phyloP scores from a whole-genome alignment of 1,140 invertebrate genomes.

The Pogonomyrmex barbatus region DNA sequence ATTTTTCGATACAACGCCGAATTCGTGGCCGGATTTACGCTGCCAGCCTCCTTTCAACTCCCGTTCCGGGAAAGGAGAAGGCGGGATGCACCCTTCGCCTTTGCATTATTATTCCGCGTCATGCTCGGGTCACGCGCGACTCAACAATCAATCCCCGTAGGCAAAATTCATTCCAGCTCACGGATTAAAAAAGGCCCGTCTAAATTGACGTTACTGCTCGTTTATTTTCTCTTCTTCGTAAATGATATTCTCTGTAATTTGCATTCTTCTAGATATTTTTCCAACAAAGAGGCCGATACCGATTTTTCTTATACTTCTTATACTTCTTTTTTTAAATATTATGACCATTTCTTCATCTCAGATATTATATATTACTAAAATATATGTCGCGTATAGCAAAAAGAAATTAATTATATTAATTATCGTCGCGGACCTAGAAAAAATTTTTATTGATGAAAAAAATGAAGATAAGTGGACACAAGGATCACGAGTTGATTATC shows the following conservation, averaged over 20 bases:
- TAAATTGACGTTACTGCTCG: background rate
- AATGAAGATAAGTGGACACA: background rate
- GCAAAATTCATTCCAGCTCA: background rate
- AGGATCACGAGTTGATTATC: background rate
- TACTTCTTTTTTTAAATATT: background rate
- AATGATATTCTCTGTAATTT: background rate
- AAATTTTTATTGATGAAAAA: background rate
- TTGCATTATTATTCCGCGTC: background rate
- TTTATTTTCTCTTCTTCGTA: background rate
- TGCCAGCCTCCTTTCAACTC: background rate
- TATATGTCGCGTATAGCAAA: background rate
- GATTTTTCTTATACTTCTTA: background rate
- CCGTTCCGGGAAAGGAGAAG: background rate
- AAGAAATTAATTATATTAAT: background rate
- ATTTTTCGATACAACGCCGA: slow-evolving; percentile 42
- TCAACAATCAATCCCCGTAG: background rate
- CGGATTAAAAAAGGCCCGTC: background rate
- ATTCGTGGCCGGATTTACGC: slow-evolving; percentile 15
- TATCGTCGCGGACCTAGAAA: background rate
- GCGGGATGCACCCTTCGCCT: background rate
- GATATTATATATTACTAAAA: background rate
- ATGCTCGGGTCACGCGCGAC: background rate
- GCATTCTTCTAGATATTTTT: background rate
- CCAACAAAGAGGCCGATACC: background rate
- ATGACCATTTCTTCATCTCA: background rate